Percentiles rank a stretch among this genome's conserved stretches.
These are phyloP conservation scores for Ursus arctos DNA, from an alignment of 2,113 vertebrate genomes.

Conservation along the genomic window DNA sequence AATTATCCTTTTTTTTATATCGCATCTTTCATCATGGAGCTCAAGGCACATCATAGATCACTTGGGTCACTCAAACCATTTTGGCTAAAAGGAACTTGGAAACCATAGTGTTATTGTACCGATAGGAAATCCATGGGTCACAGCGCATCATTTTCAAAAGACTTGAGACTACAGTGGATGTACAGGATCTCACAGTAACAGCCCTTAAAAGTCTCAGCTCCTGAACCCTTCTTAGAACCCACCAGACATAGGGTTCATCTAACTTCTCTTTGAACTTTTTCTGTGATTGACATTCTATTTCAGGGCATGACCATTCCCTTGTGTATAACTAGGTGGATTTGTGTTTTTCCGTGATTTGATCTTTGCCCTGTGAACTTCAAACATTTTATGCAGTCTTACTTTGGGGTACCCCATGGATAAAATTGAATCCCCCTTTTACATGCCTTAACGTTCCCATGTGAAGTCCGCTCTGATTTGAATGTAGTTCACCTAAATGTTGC, in stretches of 20 bases:
- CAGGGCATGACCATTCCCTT: neutral
- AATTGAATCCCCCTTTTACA: neutral
- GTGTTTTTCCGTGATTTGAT: neutral
- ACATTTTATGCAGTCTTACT: neutral
- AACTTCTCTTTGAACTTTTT: neutral
- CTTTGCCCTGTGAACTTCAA: neutral
- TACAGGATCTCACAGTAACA: neutral
- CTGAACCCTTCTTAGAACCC: neutral
- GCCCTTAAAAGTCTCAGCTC: neutral
- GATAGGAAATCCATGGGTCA: neutral
- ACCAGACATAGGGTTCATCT: neutral
- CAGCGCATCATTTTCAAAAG: neutral
- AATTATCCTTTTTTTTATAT: constrained; percentile 14
- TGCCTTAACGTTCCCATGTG: neutral
- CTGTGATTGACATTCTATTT: neutral
- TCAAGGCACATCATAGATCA: neutral
- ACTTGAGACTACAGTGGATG: neutral
- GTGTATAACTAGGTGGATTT: neutral
- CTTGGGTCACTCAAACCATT: neutral
- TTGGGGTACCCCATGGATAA: neutral
- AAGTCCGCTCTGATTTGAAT: neutral
- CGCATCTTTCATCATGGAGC: constrained; percentile 8
- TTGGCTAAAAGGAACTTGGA: neutral
- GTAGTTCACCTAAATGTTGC: neutral
- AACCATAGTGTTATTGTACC: neutral